Conservation (phyloP, 2,797 vertebrate genomes). For the Accipiter minullus region DNA sequence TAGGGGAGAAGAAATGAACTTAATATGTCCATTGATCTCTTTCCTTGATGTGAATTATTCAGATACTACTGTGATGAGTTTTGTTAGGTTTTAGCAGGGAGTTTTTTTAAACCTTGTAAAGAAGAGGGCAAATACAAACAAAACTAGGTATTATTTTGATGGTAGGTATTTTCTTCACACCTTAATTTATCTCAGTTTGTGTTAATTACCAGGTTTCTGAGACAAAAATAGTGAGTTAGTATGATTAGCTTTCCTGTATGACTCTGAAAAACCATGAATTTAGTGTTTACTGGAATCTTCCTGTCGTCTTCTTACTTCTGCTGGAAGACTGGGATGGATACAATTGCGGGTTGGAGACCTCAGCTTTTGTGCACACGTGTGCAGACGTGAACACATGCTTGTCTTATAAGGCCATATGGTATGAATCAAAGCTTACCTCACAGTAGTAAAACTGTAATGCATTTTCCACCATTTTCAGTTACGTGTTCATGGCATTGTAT, state of each 20-base stretch:
- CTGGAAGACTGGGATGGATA: not conserved
- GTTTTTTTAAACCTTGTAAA: not conserved
- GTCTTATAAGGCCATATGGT: slow-evolving; percentile 12
- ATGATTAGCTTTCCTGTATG: not conserved
- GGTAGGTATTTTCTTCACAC: not conserved
- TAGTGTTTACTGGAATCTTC: not conserved
- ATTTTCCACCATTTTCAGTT: slow-evolving; percentile 42
- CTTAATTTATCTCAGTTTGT: not conserved
- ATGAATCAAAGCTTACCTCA: slow-evolving; percentile 42
- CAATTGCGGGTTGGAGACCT: not conserved
- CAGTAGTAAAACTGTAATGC: slow-evolving; percentile 29
- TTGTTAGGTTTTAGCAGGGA: not conserved
- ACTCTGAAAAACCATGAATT: not conserved
- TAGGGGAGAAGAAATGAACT: not conserved
- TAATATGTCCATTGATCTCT: not conserved
- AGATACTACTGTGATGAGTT: not conserved
- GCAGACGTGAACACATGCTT: not conserved
- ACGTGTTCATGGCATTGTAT: not conserved
- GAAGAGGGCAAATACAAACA: not conserved
- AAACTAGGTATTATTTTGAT: not conserved
- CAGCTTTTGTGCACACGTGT: not conserved
- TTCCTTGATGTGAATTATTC: not conserved
- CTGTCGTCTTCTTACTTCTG: not conserved
- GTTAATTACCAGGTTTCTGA: not conserved
- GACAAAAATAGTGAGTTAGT: not conserved